Evolutionary conservation across 2,888 invertebrate species (phyloP).

Genomic region (Napeogenes sylphis): DNA sequence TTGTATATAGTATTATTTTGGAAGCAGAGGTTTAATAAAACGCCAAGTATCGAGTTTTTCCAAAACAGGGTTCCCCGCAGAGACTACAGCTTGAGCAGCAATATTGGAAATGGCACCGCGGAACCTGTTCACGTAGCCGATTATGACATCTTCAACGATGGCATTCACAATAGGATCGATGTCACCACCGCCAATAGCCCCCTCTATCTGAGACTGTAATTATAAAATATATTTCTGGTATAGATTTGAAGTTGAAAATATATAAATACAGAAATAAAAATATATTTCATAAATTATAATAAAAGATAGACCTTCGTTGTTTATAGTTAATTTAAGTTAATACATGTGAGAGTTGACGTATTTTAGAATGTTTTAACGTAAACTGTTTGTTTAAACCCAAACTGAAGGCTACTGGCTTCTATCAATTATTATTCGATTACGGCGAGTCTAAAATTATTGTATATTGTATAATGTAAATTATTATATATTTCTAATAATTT

Average conservation of each 20-base stretch:
- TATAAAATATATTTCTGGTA: neutral
- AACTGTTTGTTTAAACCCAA: neutral
- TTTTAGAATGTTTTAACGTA: neutral
- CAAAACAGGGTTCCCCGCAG: constrained; percentile 50
- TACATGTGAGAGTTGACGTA: neutral
- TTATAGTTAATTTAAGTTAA: no score
- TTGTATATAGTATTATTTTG: constrained; percentile 2
- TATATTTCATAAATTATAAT: neutral
- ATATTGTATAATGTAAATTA: neutral
- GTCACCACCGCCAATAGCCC: constrained; percentile 68
- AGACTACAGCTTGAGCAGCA: constrained; percentile 29
- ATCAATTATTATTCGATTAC: constrained; percentile 1
- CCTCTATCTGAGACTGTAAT: constrained; percentile 56
- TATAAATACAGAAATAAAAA: neutral
- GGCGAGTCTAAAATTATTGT: neutral
- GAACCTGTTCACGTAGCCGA: constrained; percentile 62
- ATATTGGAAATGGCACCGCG: constrained; percentile 47
- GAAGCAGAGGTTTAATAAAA: constrained; percentile 41
- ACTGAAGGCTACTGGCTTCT: neutral
- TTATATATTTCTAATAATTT: no score
- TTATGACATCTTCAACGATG: constrained; percentile 56
- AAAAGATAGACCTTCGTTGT: neutral
- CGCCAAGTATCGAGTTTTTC: constrained; percentile 60
- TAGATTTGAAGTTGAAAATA: neutral
- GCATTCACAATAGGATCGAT: constrained; percentile 65